Evolutionary conservation across 2,113 vertebrate genomes (phyloP).

Genomic region (Pseudolaguvia tuberculata): DNA sequence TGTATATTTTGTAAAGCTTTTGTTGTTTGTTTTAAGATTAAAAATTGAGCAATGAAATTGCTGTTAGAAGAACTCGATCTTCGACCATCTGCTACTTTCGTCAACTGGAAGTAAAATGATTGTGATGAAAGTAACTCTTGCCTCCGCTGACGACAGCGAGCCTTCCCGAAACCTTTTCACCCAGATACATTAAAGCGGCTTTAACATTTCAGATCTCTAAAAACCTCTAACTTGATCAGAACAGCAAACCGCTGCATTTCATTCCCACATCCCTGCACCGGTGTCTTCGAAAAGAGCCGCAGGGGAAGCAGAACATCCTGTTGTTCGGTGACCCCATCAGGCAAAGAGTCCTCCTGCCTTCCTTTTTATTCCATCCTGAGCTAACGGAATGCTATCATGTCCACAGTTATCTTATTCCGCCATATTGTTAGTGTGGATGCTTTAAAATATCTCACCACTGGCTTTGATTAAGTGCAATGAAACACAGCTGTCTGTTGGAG

Average conservation of each 20-base stretch:
- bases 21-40: no score
- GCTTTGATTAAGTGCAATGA: slow-evolving; percentile 14
- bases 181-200: no score
- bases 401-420: neutral
- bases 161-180: no score
- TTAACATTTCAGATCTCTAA: no score
- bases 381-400: neutral
- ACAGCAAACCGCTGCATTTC: neutral
- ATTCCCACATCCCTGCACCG: neutral
- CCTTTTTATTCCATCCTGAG: slow-evolving; percentile 8
- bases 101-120: no score
- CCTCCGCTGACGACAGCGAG: no score
- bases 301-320: slow-evolving; percentile 53
- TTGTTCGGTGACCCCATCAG: slow-evolving; percentile 51
- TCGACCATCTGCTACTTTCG: no score
- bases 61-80: no score
- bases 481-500: slow-evolving; percentile 13
- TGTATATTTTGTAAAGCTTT: no score
- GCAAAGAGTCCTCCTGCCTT: slow-evolving; percentile 45
- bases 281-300: slow-evolving; percentile 5
- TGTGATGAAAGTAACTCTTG: no score
- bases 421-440: neutral
- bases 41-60: no score
- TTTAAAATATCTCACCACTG: slow-evolving; percentile 2
- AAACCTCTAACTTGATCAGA: no score